Conservation (phyloP, 1,140 invertebrate genomes). For the Patella vulgata region DNA sequence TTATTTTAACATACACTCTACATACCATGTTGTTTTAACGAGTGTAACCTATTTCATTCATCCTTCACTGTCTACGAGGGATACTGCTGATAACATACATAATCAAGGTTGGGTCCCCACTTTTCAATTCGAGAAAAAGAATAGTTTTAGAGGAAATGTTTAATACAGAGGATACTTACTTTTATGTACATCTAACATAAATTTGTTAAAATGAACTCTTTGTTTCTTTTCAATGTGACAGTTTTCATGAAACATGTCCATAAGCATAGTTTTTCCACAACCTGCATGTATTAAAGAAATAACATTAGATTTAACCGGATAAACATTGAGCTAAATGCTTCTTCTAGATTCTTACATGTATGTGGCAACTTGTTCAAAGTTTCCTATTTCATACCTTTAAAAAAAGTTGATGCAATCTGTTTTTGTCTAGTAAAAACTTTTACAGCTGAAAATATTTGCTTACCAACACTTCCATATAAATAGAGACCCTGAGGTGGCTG, state of each 20-base stretch:
- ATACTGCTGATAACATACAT: too few species aligned
- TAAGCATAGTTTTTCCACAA: conserved; percentile 90
- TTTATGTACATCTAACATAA: conserved; percentile 96
- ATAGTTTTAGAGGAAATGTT: too few species aligned
- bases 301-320: background rate
- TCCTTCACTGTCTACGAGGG: too few species aligned
- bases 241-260: conserved; percentile 95
- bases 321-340: too few species aligned
- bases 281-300: conserved; percentile 46
- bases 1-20: too few species aligned
- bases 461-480: conserved; percentile 71
- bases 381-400: background rate
- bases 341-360: too few species aligned
- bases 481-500: conserved; percentile 68
- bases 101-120: too few species aligned
- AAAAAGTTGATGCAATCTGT: background rate
- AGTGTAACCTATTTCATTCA: too few species aligned
- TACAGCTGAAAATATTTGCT: conserved; percentile 80
- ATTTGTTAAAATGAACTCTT: conserved; percentile 95
- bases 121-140: too few species aligned
- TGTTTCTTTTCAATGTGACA: conserved; percentile 75
- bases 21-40: too few species aligned
- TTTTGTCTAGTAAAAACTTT: conserved; percentile 48
- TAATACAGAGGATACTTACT: conserved; percentile 45
- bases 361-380: too few species aligned